Base-by-base conservation (phyloP, 2,113 vertebrate species). In the Tenebrosternarchus preto region DNA sequence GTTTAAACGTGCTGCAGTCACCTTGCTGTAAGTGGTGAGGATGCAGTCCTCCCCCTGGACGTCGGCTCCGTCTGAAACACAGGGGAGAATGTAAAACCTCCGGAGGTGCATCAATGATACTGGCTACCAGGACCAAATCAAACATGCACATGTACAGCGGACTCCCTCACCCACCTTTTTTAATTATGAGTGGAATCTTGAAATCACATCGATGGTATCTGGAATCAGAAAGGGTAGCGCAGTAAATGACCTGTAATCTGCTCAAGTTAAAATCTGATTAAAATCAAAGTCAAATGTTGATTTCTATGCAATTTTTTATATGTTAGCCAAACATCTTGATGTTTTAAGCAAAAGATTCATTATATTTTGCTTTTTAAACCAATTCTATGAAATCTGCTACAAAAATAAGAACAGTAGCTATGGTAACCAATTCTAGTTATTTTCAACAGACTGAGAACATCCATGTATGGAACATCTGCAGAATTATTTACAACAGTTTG, bases 141-240 rank as follows among this genome's bases (percentile, higher is more conserved):
- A 50, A 22, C 39, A 19, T 60, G 36, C 50, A 63, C 12, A 61
- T 22, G 50, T 29, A 43, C 39, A 24, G 59, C 6, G 63, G n/a
- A 31, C 1, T 0, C 1, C 22, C 16, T 20, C 17, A 84, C 95
- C 93, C 77, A 98, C 98, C 97, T 94, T 94, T 93, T 88, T 98
- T 98, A 85, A 98, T 93, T 79, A 95, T 84, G 2, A 99, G 92
- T 1, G 98, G 96, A 90, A 99, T 99, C 92, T 95, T 98, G 91
- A 99, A 99, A 91, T 99, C 97, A 92, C 98, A 99, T 73, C 97
- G 95, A 93, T 99, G 97, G 83, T 99, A 99, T 92, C 98, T 99
- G 87, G n/a, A 89, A 88, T 81, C 59, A 90, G 82, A 89, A 67
- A 68, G 9, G 70, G 73, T 63, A 25, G 43, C 17, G 16, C 15